These are phyloP conservation scores for Oreochromis niloticus DNA, from an alignment of 2,113 vertebrate genomes.

Conservation along the genomic window DNA sequence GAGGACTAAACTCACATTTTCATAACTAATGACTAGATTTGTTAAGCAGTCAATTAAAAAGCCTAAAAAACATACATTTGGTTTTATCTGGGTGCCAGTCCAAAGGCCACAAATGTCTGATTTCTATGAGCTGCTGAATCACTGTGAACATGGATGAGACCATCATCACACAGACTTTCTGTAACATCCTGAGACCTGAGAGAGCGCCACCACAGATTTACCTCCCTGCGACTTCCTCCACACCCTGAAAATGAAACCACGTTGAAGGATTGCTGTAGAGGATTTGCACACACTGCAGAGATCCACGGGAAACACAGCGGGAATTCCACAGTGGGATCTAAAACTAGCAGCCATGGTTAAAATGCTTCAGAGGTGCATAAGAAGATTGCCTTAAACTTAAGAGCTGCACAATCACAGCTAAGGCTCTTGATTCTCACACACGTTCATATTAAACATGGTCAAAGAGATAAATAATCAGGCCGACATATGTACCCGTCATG, in stretches of 20 bases:
- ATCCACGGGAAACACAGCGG: background rate
- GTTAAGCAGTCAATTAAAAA: background rate
- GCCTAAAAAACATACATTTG: background rate
- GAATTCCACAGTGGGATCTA: background rate
- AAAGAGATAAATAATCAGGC: background rate
- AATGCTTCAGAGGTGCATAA: background rate
- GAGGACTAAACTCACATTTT: background rate
- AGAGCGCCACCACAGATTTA: no score
- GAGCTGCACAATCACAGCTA: rapidly evolving
- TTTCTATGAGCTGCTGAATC: background rate
- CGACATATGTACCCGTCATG: rapidly evolving
- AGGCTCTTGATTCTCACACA: background rate
- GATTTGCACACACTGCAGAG: background rate
- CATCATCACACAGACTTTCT: background rate
- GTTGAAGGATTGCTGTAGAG: background rate
- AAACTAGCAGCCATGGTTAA: rapidly evolving
- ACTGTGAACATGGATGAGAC: rapidly evolving
- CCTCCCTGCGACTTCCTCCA: no score
- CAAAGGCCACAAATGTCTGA: background rate
- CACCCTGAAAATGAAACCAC: background rate
- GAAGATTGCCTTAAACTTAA: background rate
- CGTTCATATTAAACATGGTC: background rate
- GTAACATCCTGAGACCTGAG: background rate
- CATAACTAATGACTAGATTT: background rate
- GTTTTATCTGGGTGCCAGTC: background rate